Base-by-base conservation (phyloP, 2,888 invertebrate species). In the Chrysolina haemoptera region DNA sequence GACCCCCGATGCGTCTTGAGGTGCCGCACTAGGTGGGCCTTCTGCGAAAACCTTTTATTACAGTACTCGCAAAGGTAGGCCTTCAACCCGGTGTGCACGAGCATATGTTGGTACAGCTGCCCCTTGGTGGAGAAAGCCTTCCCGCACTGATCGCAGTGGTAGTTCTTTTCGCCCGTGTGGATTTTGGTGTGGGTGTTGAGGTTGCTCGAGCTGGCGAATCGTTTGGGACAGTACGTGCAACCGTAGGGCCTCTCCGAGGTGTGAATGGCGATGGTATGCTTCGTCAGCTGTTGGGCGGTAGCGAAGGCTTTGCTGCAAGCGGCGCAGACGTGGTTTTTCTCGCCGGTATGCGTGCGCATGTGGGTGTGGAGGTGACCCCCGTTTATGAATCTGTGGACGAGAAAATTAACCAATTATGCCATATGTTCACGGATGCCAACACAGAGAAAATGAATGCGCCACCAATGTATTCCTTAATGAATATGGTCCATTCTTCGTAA, bases 121-220 rank as follows among this genome's bases (percentile, higher is more conserved):
- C 87, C 88, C 82, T 88, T 88, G 5, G 88, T 88, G 5, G 86
- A 86, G 78, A 88, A 88, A 12, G 87, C 86, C 78, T 88, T 88
- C 2, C 85, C 86, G 74, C 88, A 88, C 73, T 87, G 85, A 77
- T 88, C 87, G 76, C 88, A 88, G 68, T 86, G 86, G 76, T 86
- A 88, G 74, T 88, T 88, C 77, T 88, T 88, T 75, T 88, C 88
- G 0, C 88, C 88, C 0, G 88, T 88, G 73, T 88, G 88, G 48
- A 88, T 88, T 79, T 86, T 85, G 20, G 85, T 83, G 76, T 88
- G 88, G 18, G 88, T 87, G 78, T 85, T 87, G 41, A 88, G 79
- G 79, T 88, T 88, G 75, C 88, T 88, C 1, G 88, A 87, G 80
- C 87, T 88, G 11, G 88, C 88, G 80, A 88, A 88, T 63, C 82